Base-by-base conservation (phyloP, 2,797 vertebrate species). In the Manis crassicaudata region DNA sequence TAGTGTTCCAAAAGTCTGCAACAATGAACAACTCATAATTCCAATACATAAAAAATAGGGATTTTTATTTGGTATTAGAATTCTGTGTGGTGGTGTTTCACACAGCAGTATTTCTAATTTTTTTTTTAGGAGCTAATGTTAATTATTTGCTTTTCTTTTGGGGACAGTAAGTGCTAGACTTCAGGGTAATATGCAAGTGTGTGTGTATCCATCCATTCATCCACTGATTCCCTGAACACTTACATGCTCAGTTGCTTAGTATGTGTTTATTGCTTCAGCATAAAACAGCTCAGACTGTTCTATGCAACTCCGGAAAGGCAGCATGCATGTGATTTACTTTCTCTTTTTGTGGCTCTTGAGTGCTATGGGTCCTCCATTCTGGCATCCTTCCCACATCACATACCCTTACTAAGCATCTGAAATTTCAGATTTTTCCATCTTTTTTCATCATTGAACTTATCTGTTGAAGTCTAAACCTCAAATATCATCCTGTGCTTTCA, bases 11-110 rank as follows among this genome's bases (percentile, higher is more conserved):
- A 37, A 94, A 87, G 52, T 70, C 40, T 63, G 67, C 54, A 60
- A 70, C 23, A 65, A 2, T 13, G 54, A 87, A 85, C 50, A 87
- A 81, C 12, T 62, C 62, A 32, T 67, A 84, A 62, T 81, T 88
- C 25, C 60, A 37, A 94, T 40, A 14, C 27, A 56, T 40, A 65
- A 88, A 89, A 95, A 84, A 29, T 18, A 8, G 67, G 72, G 7
- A 87, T 68, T 87, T 85, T 92, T 83, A 75, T 50, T 83, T 79
- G 72, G 82, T 60, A 63, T 95, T 76, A 83, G 46, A 92, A 95
- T 73, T 93, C 60, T 37, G 80, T 32, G 37, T 32, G 9, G 72
- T 91, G n/a, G 65, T 89, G 77, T 72, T 92, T 87, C 58, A 60
- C 4, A 83, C 29, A 86, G 40, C 29, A 73, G 13, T 27, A 84